Evolutionary conservation across 1,140 invertebrate species (phyloP).

Genomic region (Drosophila obscura): DNA sequence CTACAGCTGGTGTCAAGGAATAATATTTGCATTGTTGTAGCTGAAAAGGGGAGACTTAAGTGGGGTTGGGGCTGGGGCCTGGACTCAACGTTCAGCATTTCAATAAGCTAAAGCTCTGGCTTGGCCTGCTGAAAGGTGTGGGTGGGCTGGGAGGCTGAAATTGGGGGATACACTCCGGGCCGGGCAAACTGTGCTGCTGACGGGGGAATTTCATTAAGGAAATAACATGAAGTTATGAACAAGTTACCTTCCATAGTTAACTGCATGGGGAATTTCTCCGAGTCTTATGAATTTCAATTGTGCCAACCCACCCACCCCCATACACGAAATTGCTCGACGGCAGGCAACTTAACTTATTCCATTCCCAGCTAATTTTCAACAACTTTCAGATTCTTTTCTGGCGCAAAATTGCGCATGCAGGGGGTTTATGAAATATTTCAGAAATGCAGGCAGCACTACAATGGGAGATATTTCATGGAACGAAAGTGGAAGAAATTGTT

Average conservation of each 20-base stretch:
- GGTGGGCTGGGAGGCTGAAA: not conserved
- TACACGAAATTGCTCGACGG: not conserved
- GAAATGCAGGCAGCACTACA: not conserved
- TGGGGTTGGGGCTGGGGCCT: conserved; percentile 22
- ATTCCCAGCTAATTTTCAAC: not conserved
- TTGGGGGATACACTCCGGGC: not conserved
- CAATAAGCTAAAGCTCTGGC: conserved; percentile 38
- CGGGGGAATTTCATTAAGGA: conserved; percentile 44
- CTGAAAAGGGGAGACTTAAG: conserved; percentile 24
- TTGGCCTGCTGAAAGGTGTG: not conserved
- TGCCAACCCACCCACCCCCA: too few species aligned
- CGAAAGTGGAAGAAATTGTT: too few species aligned
- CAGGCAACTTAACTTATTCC: not conserved
- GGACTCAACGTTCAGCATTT: conserved; percentile 25
- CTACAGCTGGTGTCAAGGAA: conserved; percentile 48
- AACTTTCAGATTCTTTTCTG: not conserved
- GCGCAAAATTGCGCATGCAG: too few species aligned
- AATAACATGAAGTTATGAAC: conserved; percentile 48
- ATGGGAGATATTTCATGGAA: too few species aligned
- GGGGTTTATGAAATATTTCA: not conserved
- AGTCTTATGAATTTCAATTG: not conserved
- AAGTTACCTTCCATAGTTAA: conserved; percentile 46
- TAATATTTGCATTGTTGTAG: conserved; percentile 54
- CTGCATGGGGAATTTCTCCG: conserved; percentile 14
- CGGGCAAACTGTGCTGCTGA: not conserved